Evolutionary conservation across 2,113 vertebrate genomes (phyloP).

Genomic region (Aviceda subcristata): DNA sequence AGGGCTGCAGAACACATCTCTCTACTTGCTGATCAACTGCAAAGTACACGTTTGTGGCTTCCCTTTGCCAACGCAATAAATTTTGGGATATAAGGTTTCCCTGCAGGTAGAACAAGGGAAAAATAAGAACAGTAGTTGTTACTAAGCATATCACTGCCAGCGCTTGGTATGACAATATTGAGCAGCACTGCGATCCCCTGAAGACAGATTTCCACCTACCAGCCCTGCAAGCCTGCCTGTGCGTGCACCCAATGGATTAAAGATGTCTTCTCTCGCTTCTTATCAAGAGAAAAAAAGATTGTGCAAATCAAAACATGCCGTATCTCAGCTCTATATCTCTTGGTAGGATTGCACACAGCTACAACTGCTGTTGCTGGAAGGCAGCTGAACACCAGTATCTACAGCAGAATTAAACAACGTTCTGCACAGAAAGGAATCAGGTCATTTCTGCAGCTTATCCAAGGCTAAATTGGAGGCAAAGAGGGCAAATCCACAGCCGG

Average conservation of each 20-base stretch:
- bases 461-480: neutral
- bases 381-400: neutral
- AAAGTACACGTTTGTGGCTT: fast-evolving
- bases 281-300: neutral
- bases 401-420: too few species aligned
- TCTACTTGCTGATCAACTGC: neutral
- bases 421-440: neutral
- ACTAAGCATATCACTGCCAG: neutral
- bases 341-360: neutral
- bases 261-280: neutral
- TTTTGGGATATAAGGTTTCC: fast-evolving
- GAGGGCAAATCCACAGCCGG: neutral
- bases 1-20: neutral
- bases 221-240: neutral
- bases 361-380: neutral
- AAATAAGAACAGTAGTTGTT: neutral
- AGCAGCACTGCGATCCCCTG: neutral
- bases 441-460: neutral
- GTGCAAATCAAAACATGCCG: neutral
- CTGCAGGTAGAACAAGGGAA: neutral
- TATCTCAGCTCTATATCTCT: neutral
- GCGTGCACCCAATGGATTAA: fast-evolving
- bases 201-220: neutral
- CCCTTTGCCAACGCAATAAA: neutral
- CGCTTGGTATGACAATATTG: fast-evolving